Conservation (phyloP, 2,113 vertebrate genomes). For the Rhynchopsitta pachyrhyncha region DNA sequence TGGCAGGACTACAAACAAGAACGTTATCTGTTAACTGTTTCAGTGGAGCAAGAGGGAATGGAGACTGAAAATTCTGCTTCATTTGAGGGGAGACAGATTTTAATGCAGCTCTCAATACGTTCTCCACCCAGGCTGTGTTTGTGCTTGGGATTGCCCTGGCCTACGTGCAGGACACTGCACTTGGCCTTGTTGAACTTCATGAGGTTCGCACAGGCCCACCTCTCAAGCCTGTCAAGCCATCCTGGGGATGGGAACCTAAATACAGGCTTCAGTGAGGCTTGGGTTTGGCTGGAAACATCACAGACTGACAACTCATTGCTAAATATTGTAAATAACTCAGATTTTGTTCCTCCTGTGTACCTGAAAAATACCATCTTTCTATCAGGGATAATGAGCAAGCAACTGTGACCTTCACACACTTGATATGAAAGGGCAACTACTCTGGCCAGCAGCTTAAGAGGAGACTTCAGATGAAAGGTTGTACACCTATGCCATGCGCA, state of each 20-base stretch:
- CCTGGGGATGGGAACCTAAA: not conserved
- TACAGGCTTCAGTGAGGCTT: not conserved
- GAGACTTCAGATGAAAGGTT: not conserved
- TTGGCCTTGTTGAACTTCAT: not conserved
- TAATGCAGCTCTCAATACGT: not conserved
- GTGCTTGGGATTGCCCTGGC: not conserved
- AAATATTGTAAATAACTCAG: not conserved
- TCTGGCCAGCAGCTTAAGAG: not conserved
- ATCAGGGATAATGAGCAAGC: not conserved
- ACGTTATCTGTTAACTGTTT: slow-evolving; percentile 22
- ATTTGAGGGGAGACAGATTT: not conserved
- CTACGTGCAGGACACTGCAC: not conserved
- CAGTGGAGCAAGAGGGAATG: not conserved
- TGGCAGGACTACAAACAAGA: not conserved
- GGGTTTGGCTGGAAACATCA: not conserved
- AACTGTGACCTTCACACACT: not conserved
- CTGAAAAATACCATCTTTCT: not conserved
- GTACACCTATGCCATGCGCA: not conserved
- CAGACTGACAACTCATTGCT: not conserved
- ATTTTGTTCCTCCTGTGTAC: not conserved
- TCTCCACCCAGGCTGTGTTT: not conserved
- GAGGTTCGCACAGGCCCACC: not conserved
- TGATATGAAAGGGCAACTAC: not conserved
- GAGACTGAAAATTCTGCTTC: not conserved
- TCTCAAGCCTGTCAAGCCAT: not conserved